Evolutionary conservation across 2,888 invertebrate genomes (phyloP), one percentile per base, ranked within the genome.

Genomic region (Ochropleura leucogaster): DNA sequence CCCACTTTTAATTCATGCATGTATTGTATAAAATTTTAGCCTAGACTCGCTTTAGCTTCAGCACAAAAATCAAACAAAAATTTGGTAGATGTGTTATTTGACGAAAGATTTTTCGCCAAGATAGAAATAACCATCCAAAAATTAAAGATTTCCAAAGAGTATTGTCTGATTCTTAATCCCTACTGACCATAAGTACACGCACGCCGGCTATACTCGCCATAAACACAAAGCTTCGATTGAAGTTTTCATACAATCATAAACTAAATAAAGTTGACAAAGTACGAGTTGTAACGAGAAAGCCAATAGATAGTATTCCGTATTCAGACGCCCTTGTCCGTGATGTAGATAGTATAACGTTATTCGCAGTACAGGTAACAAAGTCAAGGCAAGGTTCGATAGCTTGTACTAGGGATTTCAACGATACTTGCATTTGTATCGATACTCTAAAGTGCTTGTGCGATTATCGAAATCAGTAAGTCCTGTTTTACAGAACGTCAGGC

Each of bases 381-480:
- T 87, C 84, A 87, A 87, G 87, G 80, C 73, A 65, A 78, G n/a
- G 60, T 64, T 57, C 57, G 65, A 70, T 74, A 65, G 51, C 49
- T 64, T 63, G 77, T 66, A 73, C 53, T 72, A 62, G 44, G 14
- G 62, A 62, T 44, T 8, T 30, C 30, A 3, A n/a, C 42, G 4
- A 12, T 44, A n/a, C n/a, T n/a, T 42, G 8, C 10, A 62, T 44
- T 20, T 49, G 10, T 10, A 46, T 46, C 7, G 30, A 30, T 30
- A 30, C 30, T 30, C 30, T 30, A 30, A 30, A 30, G 3, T 30
- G 30, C 30, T 30, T 30, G 30, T 30, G 30, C 30, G 30, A 30
- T 2, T 30, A 30, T 30, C 30, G 30, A n/a, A n/a, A n/a, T n/a
- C n/a, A n/a, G n/a, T n/a, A n/a, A n/a, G n/a, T n/a, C n/a, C n/a